A percentile compares a stretch with the other conserved stretches of the same genome.
Conservation (phyloP, 1,140 invertebrate species). For the Orius insidiosus region DNA sequence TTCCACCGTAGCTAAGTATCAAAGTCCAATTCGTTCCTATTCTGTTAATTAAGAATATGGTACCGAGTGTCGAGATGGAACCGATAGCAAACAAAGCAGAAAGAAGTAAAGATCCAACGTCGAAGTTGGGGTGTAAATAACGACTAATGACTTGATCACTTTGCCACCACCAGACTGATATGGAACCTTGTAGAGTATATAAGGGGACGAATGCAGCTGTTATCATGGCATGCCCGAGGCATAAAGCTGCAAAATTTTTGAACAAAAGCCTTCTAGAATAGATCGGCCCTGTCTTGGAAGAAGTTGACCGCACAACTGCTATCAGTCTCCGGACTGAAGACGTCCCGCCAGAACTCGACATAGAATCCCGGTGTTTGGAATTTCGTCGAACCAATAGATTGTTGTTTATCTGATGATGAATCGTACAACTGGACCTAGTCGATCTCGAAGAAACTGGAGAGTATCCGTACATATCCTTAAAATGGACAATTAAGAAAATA, state of each 20-base stretch:
- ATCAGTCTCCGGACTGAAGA: conserved; percentile 47
- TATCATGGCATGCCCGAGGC: conserved; percentile 37
- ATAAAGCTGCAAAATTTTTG: conserved; percentile 35
- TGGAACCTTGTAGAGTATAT: conserved; percentile 33
- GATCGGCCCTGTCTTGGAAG: conserved; percentile 24
- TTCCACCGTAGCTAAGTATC: conserved; percentile 29
- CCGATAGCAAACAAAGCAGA: conserved; percentile 34
- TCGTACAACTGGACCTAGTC: conserved; percentile 28
- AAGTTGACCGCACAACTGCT: conserved; percentile 29
- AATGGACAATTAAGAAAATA: background rate
- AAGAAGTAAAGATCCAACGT: conserved; percentile 34
- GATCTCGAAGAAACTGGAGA: conserved; percentile 38
- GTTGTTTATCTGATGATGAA: conserved; percentile 25
- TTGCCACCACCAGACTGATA: conserved; percentile 20
- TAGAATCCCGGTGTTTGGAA: conserved; percentile 38
- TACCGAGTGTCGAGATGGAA: conserved; percentile 32
- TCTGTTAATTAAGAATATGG: conserved; percentile 33
- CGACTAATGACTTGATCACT: conserved; percentile 18
- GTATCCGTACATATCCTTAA: conserved; percentile 36
- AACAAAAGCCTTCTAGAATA: conserved; percentile 26
- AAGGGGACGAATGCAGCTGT: conserved; percentile 43
- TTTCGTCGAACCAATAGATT: conserved; percentile 21
- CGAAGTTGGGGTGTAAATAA: conserved; percentile 20
- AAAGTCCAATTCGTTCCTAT: conserved; percentile 34
- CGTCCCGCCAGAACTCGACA: conserved; percentile 45